Conservation (phyloP, 2,888 invertebrate genomes). For the Hypomecis atomaria region DNA sequence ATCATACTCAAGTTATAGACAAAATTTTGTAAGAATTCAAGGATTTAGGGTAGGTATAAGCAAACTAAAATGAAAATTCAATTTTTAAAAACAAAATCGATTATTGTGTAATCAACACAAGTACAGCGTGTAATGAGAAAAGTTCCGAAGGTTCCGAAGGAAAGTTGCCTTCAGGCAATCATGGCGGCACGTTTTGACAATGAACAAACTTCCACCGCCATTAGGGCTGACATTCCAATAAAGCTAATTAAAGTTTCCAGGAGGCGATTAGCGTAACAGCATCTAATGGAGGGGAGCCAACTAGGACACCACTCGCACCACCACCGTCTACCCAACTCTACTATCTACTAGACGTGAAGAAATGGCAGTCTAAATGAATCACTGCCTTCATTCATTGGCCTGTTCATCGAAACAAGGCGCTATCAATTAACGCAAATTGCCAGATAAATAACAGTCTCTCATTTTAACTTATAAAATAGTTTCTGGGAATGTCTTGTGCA, state of each 20-base stretch:
- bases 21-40: too few relatives aligned
- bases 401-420: conserved; percentile 19
- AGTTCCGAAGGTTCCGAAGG: neutral
- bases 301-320: conserved; percentile 51
- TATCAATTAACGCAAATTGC: conserved; percentile 25
- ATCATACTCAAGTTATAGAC: too few relatives aligned
- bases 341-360: conserved; percentile 24
- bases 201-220: conserved; percentile 11
- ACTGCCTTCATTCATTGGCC: conserved; percentile 23
- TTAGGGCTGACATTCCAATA: conserved; percentile 33
- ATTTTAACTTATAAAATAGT: conserved; percentile 9
- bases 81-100: neutral
- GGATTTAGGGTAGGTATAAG: too few relatives aligned
- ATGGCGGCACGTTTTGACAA: conserved; percentile 4
- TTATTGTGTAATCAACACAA: neutral
- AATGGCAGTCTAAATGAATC: conserved; percentile 29
- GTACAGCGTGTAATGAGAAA: conserved; percentile 6
- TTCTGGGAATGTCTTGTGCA: conserved; percentile 13
- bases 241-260: conserved; percentile 34
- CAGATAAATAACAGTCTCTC: conserved; percentile 18
- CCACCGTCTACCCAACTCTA: conserved; percentile 33
- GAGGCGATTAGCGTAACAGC: conserved; percentile 43
- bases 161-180: neutral
- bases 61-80: too few relatives aligned
- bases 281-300: conserved; percentile 60